Percentiles rank a stretch among this genome's conserved stretches.
These are phyloP conservation scores for Vimba vimba DNA, from an alignment of 2,113 vertebrate species.

Conservation along the genomic window DNA sequence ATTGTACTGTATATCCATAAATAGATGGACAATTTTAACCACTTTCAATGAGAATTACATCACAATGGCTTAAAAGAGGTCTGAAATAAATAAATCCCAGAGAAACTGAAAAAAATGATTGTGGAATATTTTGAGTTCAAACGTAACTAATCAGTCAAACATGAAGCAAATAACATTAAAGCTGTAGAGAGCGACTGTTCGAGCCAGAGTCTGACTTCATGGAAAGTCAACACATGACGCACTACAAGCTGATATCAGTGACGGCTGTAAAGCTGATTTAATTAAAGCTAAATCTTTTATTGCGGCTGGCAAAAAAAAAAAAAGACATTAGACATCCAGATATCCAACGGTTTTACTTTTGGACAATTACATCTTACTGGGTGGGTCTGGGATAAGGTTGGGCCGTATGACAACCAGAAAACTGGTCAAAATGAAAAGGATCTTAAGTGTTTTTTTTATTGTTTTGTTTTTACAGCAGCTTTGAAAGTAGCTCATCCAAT, in stretches of 20 bases:
- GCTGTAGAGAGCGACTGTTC: not conserved
- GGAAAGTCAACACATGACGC: constrained; percentile 6
- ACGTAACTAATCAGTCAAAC: not conserved
- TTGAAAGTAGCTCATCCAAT: not conserved
- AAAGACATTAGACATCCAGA: not conserved
- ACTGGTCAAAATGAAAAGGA: not conserved
- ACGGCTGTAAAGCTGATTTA: not conserved
- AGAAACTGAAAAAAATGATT: not conserved
- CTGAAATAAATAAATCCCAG: not conserved
- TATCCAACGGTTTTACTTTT: constrained; percentile 1
- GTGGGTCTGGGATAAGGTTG: not conserved
- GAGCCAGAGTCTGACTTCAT: not conserved
- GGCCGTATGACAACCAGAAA: not conserved
- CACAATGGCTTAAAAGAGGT: constrained; percentile 24
- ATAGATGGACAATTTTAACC: not conserved
- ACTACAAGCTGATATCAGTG: not conserved
- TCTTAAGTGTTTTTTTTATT: not conserved
- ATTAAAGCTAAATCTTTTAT: constrained; percentile 26
- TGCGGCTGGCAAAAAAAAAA: not conserved
- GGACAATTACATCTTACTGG: not conserved
- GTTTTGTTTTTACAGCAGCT: not conserved
- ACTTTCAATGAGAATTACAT: constrained; percentile 18
- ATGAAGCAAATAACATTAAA: not conserved
- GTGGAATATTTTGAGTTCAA: not conserved
- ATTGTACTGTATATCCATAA: constrained; percentile 25